Evolutionary conservation across 2,888 invertebrate species (phyloP).

Genomic region (Alsophila aescularia): DNA sequence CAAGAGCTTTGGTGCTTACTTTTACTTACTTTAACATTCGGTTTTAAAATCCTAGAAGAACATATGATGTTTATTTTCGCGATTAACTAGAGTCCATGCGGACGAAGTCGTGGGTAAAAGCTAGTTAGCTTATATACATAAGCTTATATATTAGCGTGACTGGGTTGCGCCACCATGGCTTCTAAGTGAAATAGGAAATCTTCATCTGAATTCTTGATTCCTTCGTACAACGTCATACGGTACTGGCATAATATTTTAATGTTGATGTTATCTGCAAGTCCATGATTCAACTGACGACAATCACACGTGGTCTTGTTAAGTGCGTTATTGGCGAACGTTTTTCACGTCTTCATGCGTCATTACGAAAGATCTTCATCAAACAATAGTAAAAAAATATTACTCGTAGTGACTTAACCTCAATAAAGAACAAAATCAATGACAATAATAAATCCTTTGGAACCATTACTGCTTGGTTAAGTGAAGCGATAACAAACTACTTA

Average conservation of each 20-base stretch:
- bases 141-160: too few relatives aligned
- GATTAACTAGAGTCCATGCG: too few relatives aligned
- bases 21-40: too few relatives aligned
- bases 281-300: slow-evolving; percentile 17
- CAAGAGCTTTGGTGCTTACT: too few relatives aligned
- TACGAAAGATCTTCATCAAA: slow-evolving; percentile 9
- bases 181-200: too few relatives aligned
- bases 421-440: background rate
- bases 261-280: slow-evolving; percentile 11
- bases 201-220: background rate
- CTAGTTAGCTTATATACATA: too few relatives aligned
- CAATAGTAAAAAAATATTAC: slow-evolving; percentile 11
- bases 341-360: slow-evolving; percentile 23
- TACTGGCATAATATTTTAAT: slow-evolving; percentile 15
- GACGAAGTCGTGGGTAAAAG: too few relatives aligned
- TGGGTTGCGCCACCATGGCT: too few relatives aligned
- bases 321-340: slow-evolving; percentile 9
- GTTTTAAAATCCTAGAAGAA: too few relatives aligned
- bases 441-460: background rate
- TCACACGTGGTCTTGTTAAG: slow-evolving; percentile 10
- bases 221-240: slow-evolving; percentile 42
- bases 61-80: too few relatives aligned
- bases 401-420: background rate
- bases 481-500: slow-evolving; percentile 23
- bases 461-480: slow-evolving; percentile 36